Conservation (phyloP, 2,113 vertebrate genomes). For the Dicentrarchus labrax region DNA sequence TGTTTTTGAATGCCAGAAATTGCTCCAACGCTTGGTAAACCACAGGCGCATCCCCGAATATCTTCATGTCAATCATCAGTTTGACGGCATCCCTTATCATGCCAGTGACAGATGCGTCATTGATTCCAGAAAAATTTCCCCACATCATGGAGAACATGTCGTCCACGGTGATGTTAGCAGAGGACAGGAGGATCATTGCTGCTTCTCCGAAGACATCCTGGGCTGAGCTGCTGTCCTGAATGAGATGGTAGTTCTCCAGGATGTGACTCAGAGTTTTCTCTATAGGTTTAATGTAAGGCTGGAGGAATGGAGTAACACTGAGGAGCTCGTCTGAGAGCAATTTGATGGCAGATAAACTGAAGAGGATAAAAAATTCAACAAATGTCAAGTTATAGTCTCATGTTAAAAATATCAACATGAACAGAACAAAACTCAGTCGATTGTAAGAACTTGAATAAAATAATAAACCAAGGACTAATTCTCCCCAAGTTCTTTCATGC, state of each 20-base stretch:
- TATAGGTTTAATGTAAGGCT: conserved; percentile 58
- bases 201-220: conserved; percentile 69
- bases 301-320: conserved; percentile 43
- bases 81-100: conserved; percentile 53
- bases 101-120: conserved; percentile 15
- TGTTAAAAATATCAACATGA: background rate
- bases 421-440: background rate
- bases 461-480: background rate
- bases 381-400: background rate
- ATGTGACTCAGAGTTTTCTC: conserved; percentile 63
- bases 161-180: conserved; percentile 67
- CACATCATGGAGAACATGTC: conserved; percentile 38
- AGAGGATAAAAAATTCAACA: conserved; percentile 34
- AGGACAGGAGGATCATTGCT: conserved; percentile 60
- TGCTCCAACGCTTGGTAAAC: conserved; percentile 69
- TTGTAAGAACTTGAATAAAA: background rate
- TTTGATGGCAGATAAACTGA: conserved; percentile 68
- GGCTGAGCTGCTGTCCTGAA: conserved; percentile 31
- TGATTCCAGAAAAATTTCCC: conserved; percentile 29
- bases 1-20: conserved; percentile 53
- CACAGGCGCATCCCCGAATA: conserved; percentile 65
- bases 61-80: conserved; percentile 51
- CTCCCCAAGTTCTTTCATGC: background rate
- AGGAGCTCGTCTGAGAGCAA: conserved; percentile 62
- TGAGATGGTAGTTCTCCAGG: conserved; percentile 51